Conservation (phyloP, 2,888 invertebrate genomes). For the Plebejus argus region DNA sequence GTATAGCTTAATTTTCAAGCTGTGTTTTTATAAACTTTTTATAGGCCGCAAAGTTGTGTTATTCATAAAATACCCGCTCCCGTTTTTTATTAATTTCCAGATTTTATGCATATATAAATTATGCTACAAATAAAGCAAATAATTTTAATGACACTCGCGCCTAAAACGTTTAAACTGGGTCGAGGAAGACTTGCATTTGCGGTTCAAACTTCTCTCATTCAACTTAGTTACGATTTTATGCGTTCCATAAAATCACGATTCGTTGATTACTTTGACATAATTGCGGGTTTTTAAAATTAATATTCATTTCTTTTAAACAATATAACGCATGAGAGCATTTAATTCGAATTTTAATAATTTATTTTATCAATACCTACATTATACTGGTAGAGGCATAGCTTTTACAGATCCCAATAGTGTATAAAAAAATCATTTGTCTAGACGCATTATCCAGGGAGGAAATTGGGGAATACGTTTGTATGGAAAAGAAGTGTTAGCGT, state of each 20-base stretch:
- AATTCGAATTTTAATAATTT: too few species aligned
- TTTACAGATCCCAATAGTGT: too few species aligned
- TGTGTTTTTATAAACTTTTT: background rate
- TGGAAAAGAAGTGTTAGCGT: too few species aligned
- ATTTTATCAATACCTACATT: too few species aligned
- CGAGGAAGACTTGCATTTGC: slow-evolving; percentile 18
- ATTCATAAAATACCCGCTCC: background rate
- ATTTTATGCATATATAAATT: background rate
- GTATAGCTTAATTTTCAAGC: background rate
- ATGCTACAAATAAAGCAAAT: slow-evolving; percentile 1
- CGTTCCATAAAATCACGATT: background rate
- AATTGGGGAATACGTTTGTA: too few species aligned
- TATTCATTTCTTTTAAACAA: too few species aligned
- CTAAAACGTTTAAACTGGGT: slow-evolving; percentile 14
- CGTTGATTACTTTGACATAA: background rate
- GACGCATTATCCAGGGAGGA: too few species aligned
- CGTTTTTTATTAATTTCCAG: background rate
- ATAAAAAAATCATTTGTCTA: too few species aligned
- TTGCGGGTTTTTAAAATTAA: background rate
- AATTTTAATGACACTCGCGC: slow-evolving; percentile 22
- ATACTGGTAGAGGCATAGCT: too few species aligned
- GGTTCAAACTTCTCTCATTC: slow-evolving; percentile 19
- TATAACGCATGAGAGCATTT: too few species aligned
- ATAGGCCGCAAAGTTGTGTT: background rate
- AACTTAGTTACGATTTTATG: slow-evolving; percentile 8